phyloP scores from a whole-genome alignment of 2,113 vertebrate genomes.

The Elachura formosa region DNA sequence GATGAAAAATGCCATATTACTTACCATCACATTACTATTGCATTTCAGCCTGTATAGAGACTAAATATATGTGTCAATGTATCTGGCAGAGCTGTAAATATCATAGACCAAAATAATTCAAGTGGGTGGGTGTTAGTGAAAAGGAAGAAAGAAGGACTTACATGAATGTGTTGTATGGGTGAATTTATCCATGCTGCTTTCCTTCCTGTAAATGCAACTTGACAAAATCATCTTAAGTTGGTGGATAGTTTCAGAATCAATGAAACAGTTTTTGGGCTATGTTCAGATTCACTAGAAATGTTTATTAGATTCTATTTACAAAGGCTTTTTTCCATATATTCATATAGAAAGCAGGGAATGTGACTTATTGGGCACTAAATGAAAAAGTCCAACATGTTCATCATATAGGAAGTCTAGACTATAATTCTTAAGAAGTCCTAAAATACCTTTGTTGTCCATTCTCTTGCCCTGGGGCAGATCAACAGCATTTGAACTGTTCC shows the following conservation, averaged over 20 bases:
- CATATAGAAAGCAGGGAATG: not conserved
- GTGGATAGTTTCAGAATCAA: not conserved
- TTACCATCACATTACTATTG: not conserved
- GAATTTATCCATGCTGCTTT: not conserved
- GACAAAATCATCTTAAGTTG: not conserved
- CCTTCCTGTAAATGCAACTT: not conserved
- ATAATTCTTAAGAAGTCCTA: not conserved
- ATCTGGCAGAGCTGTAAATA: constrained; percentile 15
- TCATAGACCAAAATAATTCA: constrained; percentile 36
- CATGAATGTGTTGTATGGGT: not conserved
- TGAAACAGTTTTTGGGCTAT: not conserved
- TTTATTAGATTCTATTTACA: not conserved
- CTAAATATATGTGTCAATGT: not conserved
- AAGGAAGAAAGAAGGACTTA: not conserved
- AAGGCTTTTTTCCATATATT: not conserved
- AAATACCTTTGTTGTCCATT: not conserved
- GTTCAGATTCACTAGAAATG: not conserved
- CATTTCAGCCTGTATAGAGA: not conserved
- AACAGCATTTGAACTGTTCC: not conserved
- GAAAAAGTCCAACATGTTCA: not conserved
- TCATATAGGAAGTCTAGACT: not conserved
- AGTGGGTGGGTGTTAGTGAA: not conserved
- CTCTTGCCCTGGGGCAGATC: not conserved
- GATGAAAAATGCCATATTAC: not conserved
- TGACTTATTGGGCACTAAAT: not conserved